Evolutionary conservation across 2,888 invertebrate species (phyloP), one percentile per base, ranked within the genome.

Genomic region (Gari tellinella): DNA sequence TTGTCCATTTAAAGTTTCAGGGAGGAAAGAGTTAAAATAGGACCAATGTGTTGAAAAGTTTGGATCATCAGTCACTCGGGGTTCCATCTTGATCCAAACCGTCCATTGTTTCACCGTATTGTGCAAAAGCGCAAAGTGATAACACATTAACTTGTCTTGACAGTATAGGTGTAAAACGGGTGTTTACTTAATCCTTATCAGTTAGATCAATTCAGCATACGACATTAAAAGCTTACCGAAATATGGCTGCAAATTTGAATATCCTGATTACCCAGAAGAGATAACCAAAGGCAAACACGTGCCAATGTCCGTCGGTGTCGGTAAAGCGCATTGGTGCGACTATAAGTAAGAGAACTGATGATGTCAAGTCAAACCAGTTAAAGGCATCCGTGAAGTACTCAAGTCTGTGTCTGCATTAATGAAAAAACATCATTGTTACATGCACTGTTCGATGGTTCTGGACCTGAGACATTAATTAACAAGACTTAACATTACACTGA

Each of bases 171-270:
- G n/a, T n/a, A n/a, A n/a, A n/a, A n/a, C n/a, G n/a, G n/a, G n/a
- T n/a, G n/a, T n/a, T n/a, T n/a, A n/a, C n/a, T n/a, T n/a, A n/a
- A n/a, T n/a, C n/a, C n/a, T n/a, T n/a, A n/a, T n/a, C n/a, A n/a
- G n/a, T n/a, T n/a, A n/a, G n/a, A n/a, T n/a, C n/a, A n/a, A n/a
- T n/a, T n/a, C n/a, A n/a, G n/a, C n/a, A n/a, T n/a, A n/a, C n/a
- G n/a, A n/a, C n/a, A n/a, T n/a, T n/a, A n/a, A n/a, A n/a, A n/a
- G n/a, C n/a, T 60, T 72, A 89, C 89, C 88, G 86, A 69, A 88
- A 88, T 17, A 89, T 84, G 31, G 88, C 85, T 1, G 88, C 87
- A 66, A 84, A 89, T 66, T 89, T 88, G 69, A 89, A 89, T 14
- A 89, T 82, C n/a, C 88, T 60, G 2, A 89, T 72, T 0, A 84